Conservation (phyloP, 2,888 invertebrate genomes). For the Lepeophtheirus nordmannii region DNA sequence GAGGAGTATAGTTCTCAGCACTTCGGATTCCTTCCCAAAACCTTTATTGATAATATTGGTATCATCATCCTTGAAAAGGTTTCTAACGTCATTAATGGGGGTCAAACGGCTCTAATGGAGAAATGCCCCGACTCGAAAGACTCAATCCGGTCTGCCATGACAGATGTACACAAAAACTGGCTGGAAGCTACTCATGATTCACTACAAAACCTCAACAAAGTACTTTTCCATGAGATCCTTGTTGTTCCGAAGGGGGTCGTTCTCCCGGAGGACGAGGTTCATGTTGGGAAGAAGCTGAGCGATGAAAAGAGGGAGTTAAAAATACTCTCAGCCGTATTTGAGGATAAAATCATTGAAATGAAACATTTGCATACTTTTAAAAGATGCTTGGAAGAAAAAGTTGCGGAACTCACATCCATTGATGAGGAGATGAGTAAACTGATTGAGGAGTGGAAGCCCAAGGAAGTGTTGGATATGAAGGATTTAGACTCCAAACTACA, state of each 20-base stretch:
- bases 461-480: background rate
- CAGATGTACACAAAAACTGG: background rate
- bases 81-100: background rate
- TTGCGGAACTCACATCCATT: background rate
- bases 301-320: background rate
- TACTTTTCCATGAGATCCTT: background rate
- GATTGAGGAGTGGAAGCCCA: background rate
- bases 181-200: background rate
- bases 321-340: background rate
- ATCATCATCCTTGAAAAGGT: background rate
- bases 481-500: no score
- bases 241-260: background rate
- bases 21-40: background rate
- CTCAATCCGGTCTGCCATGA: background rate
- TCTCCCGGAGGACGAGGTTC: background rate
- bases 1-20: constrained; percentile 19
- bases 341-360: background rate
- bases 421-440: background rate
- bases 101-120: background rate
- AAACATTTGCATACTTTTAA: background rate
- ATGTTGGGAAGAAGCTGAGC: background rate
- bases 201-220: background rate
- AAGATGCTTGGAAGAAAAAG: background rate
- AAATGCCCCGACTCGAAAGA: background rate
- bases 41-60: background rate